A percentile compares a stretch with the other conserved stretches of the same genome.
phyloP scores from a whole-genome alignment of 2,797 vertebrate genomes.

The Borostomias antarcticus region DNA sequence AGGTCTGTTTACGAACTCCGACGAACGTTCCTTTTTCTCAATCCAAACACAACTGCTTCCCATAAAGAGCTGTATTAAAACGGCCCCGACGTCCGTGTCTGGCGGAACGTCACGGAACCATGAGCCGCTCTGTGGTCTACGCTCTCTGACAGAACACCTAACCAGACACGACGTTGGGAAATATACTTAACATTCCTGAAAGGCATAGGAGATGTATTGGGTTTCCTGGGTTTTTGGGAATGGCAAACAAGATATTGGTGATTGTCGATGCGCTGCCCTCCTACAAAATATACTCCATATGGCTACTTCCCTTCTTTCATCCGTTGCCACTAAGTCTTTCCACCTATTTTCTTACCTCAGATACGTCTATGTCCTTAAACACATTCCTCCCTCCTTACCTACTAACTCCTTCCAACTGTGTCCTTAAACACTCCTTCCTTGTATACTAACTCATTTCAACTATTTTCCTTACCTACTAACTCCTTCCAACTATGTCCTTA shows the following conservation, averaged over 20 bases:
- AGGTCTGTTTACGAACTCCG: not conserved
- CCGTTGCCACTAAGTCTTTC: not conserved
- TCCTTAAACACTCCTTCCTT: no score
- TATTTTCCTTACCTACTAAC: no score
- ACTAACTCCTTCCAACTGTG: no score
- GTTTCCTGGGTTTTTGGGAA: constrained; percentile 43
- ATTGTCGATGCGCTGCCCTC: not conserved
- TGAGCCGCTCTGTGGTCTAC: constrained; percentile 33
- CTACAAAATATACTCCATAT: not conserved
- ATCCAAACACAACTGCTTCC: constrained; percentile 29
- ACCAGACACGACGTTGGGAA: constrained; percentile 50
- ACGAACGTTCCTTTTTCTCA: constrained; percentile 24
- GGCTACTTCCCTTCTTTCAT: not conserved
- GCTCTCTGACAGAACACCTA: constrained; percentile 38
- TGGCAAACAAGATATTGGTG: constrained; percentile 10
- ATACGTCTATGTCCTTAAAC: no score
- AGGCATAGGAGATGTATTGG: constrained; percentile 28
- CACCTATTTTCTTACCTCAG: no score
- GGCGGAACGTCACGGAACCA: constrained; percentile 16
- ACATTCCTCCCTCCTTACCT: not conserved
- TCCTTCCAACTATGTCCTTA: no score
- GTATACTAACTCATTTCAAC: no score
- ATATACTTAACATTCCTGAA: constrained; percentile 43
- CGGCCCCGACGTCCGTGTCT: constrained; percentile 26
- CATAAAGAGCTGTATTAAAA: not conserved